A percentile compares a stretch with the other conserved stretches of the same genome.
phyloP scores from a whole-genome alignment of 2,113 vertebrate species.

The Neomonachus schauinslandi region DNA sequence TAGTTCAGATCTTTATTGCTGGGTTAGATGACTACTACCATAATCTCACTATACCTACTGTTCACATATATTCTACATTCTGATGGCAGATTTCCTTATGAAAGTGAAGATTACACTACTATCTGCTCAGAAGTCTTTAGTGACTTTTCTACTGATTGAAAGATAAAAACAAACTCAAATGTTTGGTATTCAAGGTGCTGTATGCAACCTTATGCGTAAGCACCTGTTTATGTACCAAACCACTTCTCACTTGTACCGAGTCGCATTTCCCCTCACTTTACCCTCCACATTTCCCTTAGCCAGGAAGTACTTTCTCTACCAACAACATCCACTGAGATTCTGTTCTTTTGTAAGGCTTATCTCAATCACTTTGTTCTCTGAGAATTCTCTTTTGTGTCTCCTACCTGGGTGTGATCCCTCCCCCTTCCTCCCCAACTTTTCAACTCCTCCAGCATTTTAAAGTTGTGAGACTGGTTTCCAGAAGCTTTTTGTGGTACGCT shows the following conservation, averaged over 20 bases:
- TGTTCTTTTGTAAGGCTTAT: background rate
- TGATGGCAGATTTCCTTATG: background rate
- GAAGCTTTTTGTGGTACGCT: background rate
- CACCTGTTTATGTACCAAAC: background rate
- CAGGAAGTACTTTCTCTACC: background rate
- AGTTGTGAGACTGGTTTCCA: background rate
- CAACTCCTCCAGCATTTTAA: background rate
- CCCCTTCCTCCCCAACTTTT: background rate
- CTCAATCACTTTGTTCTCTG: background rate
- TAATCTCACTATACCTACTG: background rate
- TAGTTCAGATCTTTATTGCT: background rate
- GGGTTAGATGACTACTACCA: background rate
- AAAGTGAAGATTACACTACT: background rate
- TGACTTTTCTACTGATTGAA: background rate
- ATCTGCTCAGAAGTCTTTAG: background rate
- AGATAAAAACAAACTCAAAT: background rate
- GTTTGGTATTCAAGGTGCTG: background rate
- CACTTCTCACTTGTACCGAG: background rate
- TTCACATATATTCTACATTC: background rate
- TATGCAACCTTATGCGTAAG: background rate
- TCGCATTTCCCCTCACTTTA: background rate
- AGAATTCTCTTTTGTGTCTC: background rate
- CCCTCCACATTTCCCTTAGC: background rate
- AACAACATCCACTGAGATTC: background rate
- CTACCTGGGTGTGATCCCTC: background rate